Evolutionary conservation across 2,113 vertebrate genomes (phyloP).

Genomic region (Melospiza georgiana): DNA sequence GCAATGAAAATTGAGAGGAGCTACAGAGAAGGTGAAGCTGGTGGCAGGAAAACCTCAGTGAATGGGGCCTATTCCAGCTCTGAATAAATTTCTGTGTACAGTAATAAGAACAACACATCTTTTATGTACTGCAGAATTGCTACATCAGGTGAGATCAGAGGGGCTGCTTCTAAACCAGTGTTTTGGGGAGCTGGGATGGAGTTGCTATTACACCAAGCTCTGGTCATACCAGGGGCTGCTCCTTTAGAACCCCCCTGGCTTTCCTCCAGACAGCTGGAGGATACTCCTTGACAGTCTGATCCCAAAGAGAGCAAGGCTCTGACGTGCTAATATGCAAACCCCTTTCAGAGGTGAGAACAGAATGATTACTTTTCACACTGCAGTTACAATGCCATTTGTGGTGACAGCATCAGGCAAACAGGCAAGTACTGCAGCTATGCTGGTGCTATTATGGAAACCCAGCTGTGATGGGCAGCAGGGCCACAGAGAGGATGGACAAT

Average conservation of each 20-base stretch:
- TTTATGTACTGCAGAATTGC: not conserved
- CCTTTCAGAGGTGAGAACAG: not conserved
- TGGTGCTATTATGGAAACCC: not conserved
- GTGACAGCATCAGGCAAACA: not conserved
- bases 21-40: not conserved
- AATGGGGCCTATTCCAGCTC: not conserved
- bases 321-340: not conserved
- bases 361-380: not conserved
- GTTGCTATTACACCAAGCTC: not conserved
- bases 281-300: not conserved
- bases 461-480: not conserved
- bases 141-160: not conserved
- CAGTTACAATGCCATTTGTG: accelerated
- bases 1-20: not conserved
- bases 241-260: not conserved
- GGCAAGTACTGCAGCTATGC: not conserved
- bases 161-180: not conserved
- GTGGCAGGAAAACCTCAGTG: not conserved
- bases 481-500: not conserved
- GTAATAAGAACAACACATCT: not conserved
- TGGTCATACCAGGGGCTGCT: not conserved
- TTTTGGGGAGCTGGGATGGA: not conserved
- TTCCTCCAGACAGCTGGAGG: not conserved
- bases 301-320: not conserved
- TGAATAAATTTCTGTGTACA: not conserved